These are phyloP conservation scores for Acromyrmex echinatior DNA, from an alignment of 1,140 invertebrate species.

Conservation along the genomic window DNA sequence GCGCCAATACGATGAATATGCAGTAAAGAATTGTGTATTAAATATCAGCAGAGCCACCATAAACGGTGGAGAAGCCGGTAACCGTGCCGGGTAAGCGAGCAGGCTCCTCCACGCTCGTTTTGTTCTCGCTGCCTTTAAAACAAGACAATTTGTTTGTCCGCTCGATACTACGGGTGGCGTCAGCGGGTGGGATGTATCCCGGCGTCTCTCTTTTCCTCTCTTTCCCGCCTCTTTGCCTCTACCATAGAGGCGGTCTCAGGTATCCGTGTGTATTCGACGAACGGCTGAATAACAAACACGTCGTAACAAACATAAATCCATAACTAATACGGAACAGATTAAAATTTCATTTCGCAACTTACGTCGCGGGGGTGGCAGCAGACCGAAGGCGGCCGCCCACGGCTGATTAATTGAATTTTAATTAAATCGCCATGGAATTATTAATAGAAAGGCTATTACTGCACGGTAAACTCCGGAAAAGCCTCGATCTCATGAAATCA, in stretches of 20 bases:
- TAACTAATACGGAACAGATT: constrained; percentile 80
- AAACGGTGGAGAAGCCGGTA: constrained; percentile 65
- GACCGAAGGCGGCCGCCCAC: constrained; percentile 51
- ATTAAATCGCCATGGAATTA: constrained; percentile 80
- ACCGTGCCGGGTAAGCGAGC: constrained; percentile 57
- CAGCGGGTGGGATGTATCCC: constrained; percentile 75
- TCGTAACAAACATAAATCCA: constrained; percentile 78
- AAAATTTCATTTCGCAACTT: constrained; percentile 83
- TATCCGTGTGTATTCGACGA: constrained; percentile 51
- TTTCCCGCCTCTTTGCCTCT: no score
- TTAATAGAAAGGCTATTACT: constrained; percentile 82
- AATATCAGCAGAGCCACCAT: constrained; percentile 73
- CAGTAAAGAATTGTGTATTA: constrained; percentile 77
- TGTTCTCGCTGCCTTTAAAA: constrained; percentile 71
- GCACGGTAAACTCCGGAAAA: constrained; percentile 63
- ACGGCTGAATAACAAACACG: constrained; percentile 60
- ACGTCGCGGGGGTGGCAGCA: constrained; percentile 28
- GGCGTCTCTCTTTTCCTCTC: constrained; percentile 23
- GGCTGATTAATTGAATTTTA: constrained; percentile 84
- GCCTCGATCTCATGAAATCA: constrained; percentile 57
- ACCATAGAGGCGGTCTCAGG: constrained; percentile 25
- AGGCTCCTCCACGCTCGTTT: constrained; percentile 36
- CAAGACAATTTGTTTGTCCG: constrained; percentile 79
- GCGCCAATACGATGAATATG: constrained; percentile 77
- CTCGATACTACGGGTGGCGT: constrained; percentile 66